Evolutionary conservation across 2,113 vertebrate species (phyloP), one percentile per base, ranked within the genome.

Genomic region (Lamprologus tigripictilis): DNA sequence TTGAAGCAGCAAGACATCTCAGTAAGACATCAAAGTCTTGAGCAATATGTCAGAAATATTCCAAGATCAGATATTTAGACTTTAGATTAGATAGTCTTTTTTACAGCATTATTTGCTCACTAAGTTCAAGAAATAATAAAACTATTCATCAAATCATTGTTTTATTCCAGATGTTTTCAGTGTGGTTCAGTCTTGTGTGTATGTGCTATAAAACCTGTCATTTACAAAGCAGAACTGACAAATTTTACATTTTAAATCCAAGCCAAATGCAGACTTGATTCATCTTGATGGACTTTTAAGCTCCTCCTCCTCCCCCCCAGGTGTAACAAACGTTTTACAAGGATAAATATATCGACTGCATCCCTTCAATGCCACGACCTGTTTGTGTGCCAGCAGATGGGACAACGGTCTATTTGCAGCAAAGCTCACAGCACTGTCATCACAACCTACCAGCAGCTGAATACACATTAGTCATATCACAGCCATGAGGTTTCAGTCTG

Each of bases 391-490:
- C 78, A 49, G 57, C 81, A 51, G 80, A 79, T n/a, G 63, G 33
- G 45, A 87, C 90, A 84, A 76, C 42, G 9, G 54, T 35, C 78
- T 82, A 85, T 85, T 90, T 86, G 37, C 55, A 92, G 84, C 84
- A 55, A 33, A 66, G 63, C 51, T 81, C 78, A 79, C 7, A 33
- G 55, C 76, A 49, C 83, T 81, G 82, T 90, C 88, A 90, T 85
- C 85, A 84, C 81, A 81, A 81, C 61, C 79, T 10, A 16, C 37
- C n/a, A 53, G 79, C 82, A 88, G 88, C 93, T 92, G 86, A 87
- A 63, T 14, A 86, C 66, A 89, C 88, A 90, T 82, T 82, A 79
- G 82, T 90, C 85, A 85, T 45, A 73, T 83, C 79, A 86, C 51
- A 71, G 66, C 81, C 87, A 79, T 16, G 9, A 86, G 23, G 86